Evolutionary conservation across 2,113 vertebrate species (phyloP).

Genomic region (Sakesphorus luctuosus): DNA sequence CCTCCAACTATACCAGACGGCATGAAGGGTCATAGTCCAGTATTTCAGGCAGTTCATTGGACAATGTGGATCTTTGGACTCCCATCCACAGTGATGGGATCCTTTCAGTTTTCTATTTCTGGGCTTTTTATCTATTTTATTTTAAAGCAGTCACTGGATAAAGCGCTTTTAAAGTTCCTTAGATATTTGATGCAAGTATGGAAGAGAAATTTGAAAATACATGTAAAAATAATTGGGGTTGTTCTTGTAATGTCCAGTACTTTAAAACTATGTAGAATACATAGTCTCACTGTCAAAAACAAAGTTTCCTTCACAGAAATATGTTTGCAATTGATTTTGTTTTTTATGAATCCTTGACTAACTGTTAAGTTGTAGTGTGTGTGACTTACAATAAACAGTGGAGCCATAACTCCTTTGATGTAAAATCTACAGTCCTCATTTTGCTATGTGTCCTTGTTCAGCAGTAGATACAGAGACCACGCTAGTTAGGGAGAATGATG

Average conservation of each 20-base stretch:
- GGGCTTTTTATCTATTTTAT: not conserved
- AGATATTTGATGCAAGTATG: not conserved
- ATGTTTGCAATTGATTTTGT: not conserved
- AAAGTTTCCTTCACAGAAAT: not conserved
- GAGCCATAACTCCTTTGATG: not conserved
- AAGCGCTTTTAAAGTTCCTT: not conserved
- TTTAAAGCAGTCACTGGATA: not conserved
- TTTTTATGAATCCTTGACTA: not conserved
- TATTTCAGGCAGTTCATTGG: not conserved
- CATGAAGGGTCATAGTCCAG: accelerated
- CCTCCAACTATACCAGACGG: not conserved
- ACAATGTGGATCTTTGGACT: not conserved
- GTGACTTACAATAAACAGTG: not conserved
- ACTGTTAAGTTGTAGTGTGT: not conserved
- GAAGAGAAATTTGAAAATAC: not conserved
- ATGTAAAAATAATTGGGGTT: not conserved
- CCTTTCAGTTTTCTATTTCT: not conserved
- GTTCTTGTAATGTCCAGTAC: not conserved
- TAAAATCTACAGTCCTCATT: not conserved
- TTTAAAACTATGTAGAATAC: not conserved
- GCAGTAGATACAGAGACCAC: not conserved
- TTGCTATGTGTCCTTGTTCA: not conserved
- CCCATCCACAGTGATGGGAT: accelerated
- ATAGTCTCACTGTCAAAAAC: not conserved
- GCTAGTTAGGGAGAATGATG: not conserved